Evolutionary conservation across 2,797 vertebrate genomes (phyloP), one percentile per base, ranked within the genome.

Genomic region (Brotogeris chrysoptera): DNA sequence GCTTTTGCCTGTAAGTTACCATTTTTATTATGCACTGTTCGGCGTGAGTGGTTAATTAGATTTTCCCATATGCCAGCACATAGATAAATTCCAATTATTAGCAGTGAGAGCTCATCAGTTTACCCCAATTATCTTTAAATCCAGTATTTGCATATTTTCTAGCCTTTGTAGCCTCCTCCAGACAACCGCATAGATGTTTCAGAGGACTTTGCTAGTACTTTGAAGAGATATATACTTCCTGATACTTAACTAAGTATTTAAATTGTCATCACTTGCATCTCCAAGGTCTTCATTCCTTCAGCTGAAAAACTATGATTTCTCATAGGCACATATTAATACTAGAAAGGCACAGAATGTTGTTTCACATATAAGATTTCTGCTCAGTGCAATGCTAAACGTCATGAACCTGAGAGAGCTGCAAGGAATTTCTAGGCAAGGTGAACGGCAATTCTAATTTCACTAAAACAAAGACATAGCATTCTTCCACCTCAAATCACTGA

Each of bases 71-170:
- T 84, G 83, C 59, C 72, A 81, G 66, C 19, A 28, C 36, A 53
- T 69, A 80, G 32, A 50, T 72, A 93, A 86, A 88, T 80, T 82
- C 81, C 57, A 86, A 61, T 83, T 91, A 93, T 90, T 94, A 93
- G 64, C 69, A 53, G 66, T 32, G 61, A 74, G 74, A 74, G 28
- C 49, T 36, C 78, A 70, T 83, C 79, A 68, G 57, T 90, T 86
- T 85, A 92, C n/a, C 84, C 30, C 91, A 93, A 88, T 55, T 91
- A 92, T 57, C 84, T 86, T 92, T 78, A 89, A 91, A 95, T 55
- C 65, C 47, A 91, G 38, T 91, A 95, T 92, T 92, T 92, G 69
- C 49, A 61, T 82, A 64, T 60, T 70, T 87, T 73, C 55, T 76
- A 34, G 47, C 68, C 84, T 68, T 49, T 23, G 19, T 16, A 82